Conservation (phyloP, 2,888 invertebrate species). For the Spatulosminthurus flaviceps region DNA sequence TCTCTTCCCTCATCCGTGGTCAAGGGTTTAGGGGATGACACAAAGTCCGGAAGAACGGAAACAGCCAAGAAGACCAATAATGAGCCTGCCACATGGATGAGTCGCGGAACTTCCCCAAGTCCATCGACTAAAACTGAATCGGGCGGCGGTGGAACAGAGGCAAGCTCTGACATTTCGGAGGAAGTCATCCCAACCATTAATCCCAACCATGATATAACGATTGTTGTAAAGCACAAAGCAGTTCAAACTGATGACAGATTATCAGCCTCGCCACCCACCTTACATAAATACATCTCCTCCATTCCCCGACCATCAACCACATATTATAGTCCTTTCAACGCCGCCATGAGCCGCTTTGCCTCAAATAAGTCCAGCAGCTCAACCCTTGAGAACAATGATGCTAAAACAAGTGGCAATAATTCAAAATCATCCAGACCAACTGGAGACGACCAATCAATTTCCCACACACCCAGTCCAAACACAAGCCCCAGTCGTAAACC, state of each 20-base stretch:
- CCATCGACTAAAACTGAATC: slow-evolving; percentile 11
- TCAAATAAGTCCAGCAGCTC: slow-evolving; percentile 29
- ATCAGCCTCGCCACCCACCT: slow-evolving; percentile 26
- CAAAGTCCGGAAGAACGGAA: slow-evolving; percentile 55
- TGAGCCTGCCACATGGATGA: slow-evolving; percentile 55
- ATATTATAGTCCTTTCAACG: slow-evolving; percentile 54
- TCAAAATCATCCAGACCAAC: slow-evolving; percentile 19
- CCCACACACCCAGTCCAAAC: neutral
- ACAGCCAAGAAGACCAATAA: slow-evolving; percentile 38
- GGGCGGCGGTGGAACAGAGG: neutral
- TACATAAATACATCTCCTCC: slow-evolving; percentile 50
- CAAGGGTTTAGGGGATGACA: slow-evolving; percentile 38
- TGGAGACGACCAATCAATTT: neutral
- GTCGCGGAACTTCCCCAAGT: slow-evolving; percentile 56
- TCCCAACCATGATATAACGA: slow-evolving; percentile 51
- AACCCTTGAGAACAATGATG: slow-evolving; percentile 23
- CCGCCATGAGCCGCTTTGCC: slow-evolving; percentile 51
- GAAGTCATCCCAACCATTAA: slow-evolving; percentile 54
- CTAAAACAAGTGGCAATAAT: slow-evolving; percentile 46
- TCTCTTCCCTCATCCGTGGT: slow-evolving; percentile 48
- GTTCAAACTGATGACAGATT: slow-evolving; percentile 60
- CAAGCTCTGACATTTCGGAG: slow-evolving; percentile 50
- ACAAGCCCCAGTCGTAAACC: slow-evolving; percentile 26
- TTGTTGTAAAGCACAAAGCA: slow-evolving; percentile 57
- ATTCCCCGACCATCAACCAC: slow-evolving; percentile 60